Evolutionary conservation across 2,888 invertebrate species (phyloP).

Genomic region (Trichogramma evanescens): DNA sequence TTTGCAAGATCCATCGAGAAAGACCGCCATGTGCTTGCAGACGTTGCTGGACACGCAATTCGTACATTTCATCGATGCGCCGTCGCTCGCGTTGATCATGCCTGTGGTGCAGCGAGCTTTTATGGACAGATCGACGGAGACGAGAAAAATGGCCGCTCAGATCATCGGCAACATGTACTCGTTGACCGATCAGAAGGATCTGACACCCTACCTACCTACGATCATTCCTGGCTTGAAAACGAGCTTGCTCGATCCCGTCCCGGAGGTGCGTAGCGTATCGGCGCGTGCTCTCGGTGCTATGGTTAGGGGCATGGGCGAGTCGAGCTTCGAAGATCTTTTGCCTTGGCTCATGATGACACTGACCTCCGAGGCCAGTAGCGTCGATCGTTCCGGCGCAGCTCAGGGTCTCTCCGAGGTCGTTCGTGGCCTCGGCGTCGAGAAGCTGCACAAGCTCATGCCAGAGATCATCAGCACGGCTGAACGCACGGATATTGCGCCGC

Average conservation of each 20-base stretch:
- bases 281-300: slow-evolving; percentile 94
- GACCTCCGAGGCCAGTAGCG: slow-evolving; percentile 89
- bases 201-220: slow-evolving; percentile 90
- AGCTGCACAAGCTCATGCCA: slow-evolving; percentile 94
- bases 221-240: slow-evolving; percentile 95
- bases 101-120: slow-evolving; percentile 97
- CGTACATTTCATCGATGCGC: slow-evolving; percentile 98
- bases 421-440: slow-evolving; percentile 89
- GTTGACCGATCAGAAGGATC: slow-evolving; percentile 95
- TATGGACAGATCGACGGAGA: slow-evolving; percentile 95
- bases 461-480: slow-evolving; percentile 92
- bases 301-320: slow-evolving; percentile 96
- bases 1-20: slow-evolving; percentile 91
- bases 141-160: slow-evolving; percentile 97
- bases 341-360: slow-evolving; percentile 99
- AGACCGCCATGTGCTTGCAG: slow-evolving; percentile 88
- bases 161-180: slow-evolving; percentile 99
- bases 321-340: slow-evolving; percentile 88
- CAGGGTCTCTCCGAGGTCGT: slow-evolving; percentile 97
- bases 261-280: slow-evolving; percentile 88
- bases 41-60: slow-evolving; percentile 92
- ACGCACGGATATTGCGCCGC: slow-evolving; percentile 86
- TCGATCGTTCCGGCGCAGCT: slow-evolving; percentile 92
- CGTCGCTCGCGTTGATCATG: slow-evolving; percentile 97
- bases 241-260: slow-evolving; percentile 93